Evolutionary conservation across 2,797 vertebrate species (phyloP).

Genomic region (Neosilurus mollespiculum): DNA sequence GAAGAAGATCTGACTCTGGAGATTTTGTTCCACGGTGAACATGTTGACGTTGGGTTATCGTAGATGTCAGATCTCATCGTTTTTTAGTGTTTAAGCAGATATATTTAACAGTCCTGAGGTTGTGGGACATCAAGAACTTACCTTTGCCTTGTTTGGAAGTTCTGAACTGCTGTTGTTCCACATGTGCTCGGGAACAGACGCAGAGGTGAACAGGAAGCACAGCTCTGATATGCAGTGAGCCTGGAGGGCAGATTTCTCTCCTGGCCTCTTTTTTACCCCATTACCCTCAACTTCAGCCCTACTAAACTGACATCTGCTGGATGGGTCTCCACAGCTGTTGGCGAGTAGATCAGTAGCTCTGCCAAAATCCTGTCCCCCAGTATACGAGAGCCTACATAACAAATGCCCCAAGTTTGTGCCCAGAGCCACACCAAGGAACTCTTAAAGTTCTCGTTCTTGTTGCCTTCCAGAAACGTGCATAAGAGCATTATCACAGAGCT

Average conservation of each 20-base stretch:
- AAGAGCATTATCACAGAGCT: background rate
- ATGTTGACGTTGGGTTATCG: constrained; percentile 6
- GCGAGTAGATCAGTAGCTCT: constrained; percentile 65
- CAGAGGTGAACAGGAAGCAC: background rate
- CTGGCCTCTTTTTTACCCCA: constrained; percentile 45
- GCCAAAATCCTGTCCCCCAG: constrained; percentile 65
- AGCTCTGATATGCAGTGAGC: background rate
- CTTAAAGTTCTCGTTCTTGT: constrained; percentile 10
- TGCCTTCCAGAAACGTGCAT: constrained; percentile 4
- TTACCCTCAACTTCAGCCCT: constrained; percentile 49
- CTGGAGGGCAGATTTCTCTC: constrained; percentile 42
- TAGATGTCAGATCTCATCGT: constrained; percentile 3
- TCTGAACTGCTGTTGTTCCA: background rate
- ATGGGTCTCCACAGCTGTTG: constrained; percentile 77
- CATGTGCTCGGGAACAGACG: background rate
- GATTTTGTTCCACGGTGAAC: constrained; percentile 9
- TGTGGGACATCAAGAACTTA: background rate
- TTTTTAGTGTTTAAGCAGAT: background rate
- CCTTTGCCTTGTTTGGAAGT: background rate
- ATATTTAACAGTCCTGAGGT: background rate
- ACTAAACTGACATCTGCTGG: constrained; percentile 73
- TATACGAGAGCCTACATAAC: constrained; percentile 26
- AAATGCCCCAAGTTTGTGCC: constrained; percentile 7
- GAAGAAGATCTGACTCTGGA: constrained; percentile 14
- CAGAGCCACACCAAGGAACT: constrained; percentile 17